Evolutionary conservation across 2,888 invertebrate species (phyloP), one percentile per base, ranked within the genome.

Genomic region (Aquatica leii): DNA sequence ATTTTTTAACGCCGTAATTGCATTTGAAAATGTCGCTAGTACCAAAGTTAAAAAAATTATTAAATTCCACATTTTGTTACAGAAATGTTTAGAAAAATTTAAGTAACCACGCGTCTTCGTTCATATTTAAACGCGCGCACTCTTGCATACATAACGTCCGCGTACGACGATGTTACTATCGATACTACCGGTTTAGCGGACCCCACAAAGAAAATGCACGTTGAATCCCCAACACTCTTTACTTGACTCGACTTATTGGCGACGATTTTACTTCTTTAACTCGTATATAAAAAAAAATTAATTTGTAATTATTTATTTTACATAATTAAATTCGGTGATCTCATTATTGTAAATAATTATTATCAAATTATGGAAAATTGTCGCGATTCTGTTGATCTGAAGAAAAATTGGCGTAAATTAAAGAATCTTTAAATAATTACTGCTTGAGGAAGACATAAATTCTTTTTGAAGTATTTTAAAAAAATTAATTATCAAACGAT

Each of bases 1-100:
- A 81, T 66, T 66, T 54, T 62, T 59, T 24, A 66, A 46, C 15
- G 50, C 46, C 40, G 43, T 40, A 15, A 54, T 41, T 21, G 55
- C 58, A 55, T 43, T 51, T n/a, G 56, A 14, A 14, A 52, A 49
- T 6, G 56, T 56, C 21, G 21, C 14, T 43, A 52, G 15, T 18
- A 49, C 12, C 34, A 61, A 34, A 18, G 11, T 41, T 3, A 55
- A 55, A 21, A 49, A 40, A 48, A 62, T 46, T 43, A 61, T 18
- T 18, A 34, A 46, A 9, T 53, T 48, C 40, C 53, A 53, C 53
- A 58, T 48, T 53, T 17, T 17, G 15, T 53, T 20, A 37, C 54
- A 41, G n/a, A 40, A 54, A 37, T 41, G 20, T 17, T n/a, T 40
- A 54, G 12, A 46, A 46, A 17, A 31, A 20, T 15, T 41, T 35